phyloP scores from a whole-genome alignment of 1,140 invertebrate genomes.

The Coelopa frigida region DNA sequence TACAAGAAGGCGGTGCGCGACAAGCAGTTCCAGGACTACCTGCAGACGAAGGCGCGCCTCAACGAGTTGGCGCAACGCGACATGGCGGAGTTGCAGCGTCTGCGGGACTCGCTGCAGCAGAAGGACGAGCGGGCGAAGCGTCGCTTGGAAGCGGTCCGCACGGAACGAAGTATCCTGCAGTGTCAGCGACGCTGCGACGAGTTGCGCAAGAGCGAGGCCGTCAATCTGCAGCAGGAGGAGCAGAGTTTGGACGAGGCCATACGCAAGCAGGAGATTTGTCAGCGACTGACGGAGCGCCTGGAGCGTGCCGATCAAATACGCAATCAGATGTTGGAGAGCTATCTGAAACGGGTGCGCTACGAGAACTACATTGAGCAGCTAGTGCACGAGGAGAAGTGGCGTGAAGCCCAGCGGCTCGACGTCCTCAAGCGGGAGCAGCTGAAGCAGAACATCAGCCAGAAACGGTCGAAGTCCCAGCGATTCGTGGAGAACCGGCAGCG shows the following conservation, averaged over 20 bases:
- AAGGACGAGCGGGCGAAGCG: slow-evolving; percentile 31
- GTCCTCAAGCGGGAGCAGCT: slow-evolving; percentile 27
- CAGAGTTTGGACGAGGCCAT: slow-evolving; percentile 32
- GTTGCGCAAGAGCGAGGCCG: slow-evolving; percentile 28
- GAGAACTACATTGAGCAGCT: slow-evolving; percentile 38
- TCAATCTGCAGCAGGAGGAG: slow-evolving; percentile 34
- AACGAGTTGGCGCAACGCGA: slow-evolving; percentile 34
- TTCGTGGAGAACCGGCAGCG: slow-evolving; percentile 32
- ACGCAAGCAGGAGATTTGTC: slow-evolving; percentile 32
- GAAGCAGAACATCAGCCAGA: slow-evolving; percentile 28
- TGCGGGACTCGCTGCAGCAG: slow-evolving; percentile 26
- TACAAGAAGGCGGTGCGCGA: slow-evolving; percentile 37
- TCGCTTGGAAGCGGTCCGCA: slow-evolving; percentile 23
- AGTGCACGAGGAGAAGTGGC: slow-evolving; percentile 42
- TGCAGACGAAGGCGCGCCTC: slow-evolving; percentile 31
- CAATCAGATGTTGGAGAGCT: slow-evolving; percentile 25
- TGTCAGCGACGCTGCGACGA: slow-evolving; percentile 33
- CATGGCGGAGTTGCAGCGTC: slow-evolving; percentile 25
- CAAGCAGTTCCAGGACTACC: slow-evolving; percentile 40
- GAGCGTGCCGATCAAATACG: slow-evolving; percentile 34
- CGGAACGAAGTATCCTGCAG: slow-evolving; percentile 28
- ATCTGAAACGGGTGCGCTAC: slow-evolving; percentile 32
- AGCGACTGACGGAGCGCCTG: slow-evolving; percentile 28
- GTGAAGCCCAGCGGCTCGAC: slow-evolving; percentile 29
- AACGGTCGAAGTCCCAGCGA: slow-evolving; percentile 26